Conservation (phyloP, 2,888 invertebrate genomes). For the Lasioglossum lativentre region DNA sequence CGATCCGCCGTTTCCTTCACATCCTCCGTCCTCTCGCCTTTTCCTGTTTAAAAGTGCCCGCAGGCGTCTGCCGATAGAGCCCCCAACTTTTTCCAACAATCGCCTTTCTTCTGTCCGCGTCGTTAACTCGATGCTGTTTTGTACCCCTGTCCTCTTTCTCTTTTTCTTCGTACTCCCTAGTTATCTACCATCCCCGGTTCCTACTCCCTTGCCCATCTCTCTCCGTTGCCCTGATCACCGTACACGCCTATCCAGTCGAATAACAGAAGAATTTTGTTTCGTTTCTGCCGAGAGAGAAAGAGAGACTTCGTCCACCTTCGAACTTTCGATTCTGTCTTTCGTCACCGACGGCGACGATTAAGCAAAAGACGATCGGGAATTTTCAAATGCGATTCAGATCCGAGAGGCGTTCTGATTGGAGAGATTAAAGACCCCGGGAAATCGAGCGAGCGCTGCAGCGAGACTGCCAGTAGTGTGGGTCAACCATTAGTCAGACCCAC, state of each 20-base stretch:
- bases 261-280: conserved; percentile 6
- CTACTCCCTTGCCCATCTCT: neutral
- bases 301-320: neutral
- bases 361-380: neutral
- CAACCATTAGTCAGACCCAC: neutral
- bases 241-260: neutral
- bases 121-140: conserved; percentile 44
- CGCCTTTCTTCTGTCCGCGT: conserved; percentile 28
- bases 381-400: neutral
- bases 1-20: conserved; percentile 49
- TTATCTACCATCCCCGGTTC: neutral
- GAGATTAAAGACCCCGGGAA: neutral
- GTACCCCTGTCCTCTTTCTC: conserved; percentile 1
- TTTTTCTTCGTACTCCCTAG: neutral
- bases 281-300: neutral
- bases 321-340: neutral
- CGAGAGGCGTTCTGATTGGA: neutral
- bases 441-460: no score
- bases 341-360: neutral
- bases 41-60: conserved; percentile 42
- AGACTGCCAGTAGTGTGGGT: neutral
- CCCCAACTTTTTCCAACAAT: conserved; percentile 52
- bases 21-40: conserved; percentile 43
- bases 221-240: neutral
- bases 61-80: conserved; percentile 37